These are phyloP conservation scores for Dreissena polymorpha DNA, from an alignment of 1,140 invertebrate genomes.

Conservation along the genomic window DNA sequence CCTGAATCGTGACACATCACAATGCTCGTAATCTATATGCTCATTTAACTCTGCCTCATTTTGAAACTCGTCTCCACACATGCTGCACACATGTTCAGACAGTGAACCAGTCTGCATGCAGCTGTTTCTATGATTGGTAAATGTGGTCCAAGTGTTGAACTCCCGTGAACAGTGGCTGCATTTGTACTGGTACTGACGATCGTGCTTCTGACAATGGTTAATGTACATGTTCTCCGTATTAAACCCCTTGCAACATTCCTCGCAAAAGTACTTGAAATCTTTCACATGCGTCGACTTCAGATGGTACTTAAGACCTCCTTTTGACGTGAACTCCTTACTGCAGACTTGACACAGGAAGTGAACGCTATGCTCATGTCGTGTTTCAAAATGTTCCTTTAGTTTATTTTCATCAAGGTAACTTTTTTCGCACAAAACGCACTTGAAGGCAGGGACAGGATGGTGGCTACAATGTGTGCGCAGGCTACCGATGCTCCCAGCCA, in stretches of 20 bases:
- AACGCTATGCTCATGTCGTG: slow-evolving; percentile 44
- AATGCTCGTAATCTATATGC: slow-evolving; percentile 31
- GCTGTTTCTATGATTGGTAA: slow-evolving; percentile 36
- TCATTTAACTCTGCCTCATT: slow-evolving; percentile 28
- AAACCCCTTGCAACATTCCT: slow-evolving; percentile 41
- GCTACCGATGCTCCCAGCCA: slow-evolving; percentile 9
- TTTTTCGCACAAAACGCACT: slow-evolving; percentile 33
- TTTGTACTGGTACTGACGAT: slow-evolving; percentile 34
- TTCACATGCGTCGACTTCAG: slow-evolving; percentile 27
- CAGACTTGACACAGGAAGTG: slow-evolving; percentile 48
- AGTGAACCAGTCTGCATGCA: background rate
- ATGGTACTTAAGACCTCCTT: slow-evolving; percentile 48
- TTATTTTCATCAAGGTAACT: slow-evolving; percentile 51
- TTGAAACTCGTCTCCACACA: slow-evolving; percentile 40
- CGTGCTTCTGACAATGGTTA: slow-evolving; percentile 39
- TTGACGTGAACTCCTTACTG: slow-evolving; percentile 42
- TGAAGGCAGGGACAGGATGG: slow-evolving; percentile 38
- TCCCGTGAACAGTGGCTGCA: slow-evolving; percentile 44
- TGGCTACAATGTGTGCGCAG: slow-evolving; percentile 28
- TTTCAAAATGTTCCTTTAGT: slow-evolving; percentile 45
- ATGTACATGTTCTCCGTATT: slow-evolving; percentile 35
- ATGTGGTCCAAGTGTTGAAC: slow-evolving; percentile 28
- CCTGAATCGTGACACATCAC: slow-evolving; percentile 31
- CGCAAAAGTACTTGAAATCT: slow-evolving; percentile 44
- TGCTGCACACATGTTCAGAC: slow-evolving; percentile 22